Percentiles rank a stretch among this genome's conserved stretches.
Evolutionary conservation across 2,113 vertebrate species (phyloP).

Genomic region (Alosa alosa): DNA sequence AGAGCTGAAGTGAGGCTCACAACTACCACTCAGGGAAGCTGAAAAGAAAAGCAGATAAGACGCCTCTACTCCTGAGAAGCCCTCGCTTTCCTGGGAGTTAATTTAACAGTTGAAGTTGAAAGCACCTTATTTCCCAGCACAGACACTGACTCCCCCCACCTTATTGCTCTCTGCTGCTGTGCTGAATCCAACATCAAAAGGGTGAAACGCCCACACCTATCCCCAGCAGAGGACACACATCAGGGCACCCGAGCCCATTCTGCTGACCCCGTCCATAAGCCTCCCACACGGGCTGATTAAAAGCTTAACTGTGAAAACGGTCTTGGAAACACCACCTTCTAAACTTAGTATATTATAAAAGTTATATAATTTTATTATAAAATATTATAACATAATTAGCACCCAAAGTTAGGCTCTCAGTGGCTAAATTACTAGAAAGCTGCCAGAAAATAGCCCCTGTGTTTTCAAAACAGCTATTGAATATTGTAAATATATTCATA

Average conservation of each 20-base stretch:
- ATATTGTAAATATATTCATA: too few relatives aligned
- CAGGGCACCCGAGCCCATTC: neutral
- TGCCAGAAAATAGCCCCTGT: too few relatives aligned
- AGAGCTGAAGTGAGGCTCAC: neutral
- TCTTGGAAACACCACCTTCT: neutral
- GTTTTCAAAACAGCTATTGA: too few relatives aligned
- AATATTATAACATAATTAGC: neutral
- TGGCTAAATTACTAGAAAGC: too few relatives aligned
- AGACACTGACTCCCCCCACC: neutral
- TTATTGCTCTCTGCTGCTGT: neutral
- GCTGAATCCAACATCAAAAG: slow-evolving; percentile 42
- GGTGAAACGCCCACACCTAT: slow-evolving; percentile 23
- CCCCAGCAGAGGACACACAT: slow-evolving; percentile 4
- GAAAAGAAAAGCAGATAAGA: neutral
- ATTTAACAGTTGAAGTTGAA: slow-evolving; percentile 5
- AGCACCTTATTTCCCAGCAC: neutral
- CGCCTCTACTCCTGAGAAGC: neutral
- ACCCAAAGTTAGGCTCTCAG: neutral
- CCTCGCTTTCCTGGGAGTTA: neutral
- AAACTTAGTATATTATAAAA: neutral
- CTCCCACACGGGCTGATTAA: neutral
- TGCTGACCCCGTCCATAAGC: neutral
- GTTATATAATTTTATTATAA: neutral
- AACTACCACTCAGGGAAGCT: neutral
- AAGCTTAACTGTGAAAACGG: neutral